Conservation (phyloP, 2,113 vertebrate species). For the Platichthys flesus region DNA sequence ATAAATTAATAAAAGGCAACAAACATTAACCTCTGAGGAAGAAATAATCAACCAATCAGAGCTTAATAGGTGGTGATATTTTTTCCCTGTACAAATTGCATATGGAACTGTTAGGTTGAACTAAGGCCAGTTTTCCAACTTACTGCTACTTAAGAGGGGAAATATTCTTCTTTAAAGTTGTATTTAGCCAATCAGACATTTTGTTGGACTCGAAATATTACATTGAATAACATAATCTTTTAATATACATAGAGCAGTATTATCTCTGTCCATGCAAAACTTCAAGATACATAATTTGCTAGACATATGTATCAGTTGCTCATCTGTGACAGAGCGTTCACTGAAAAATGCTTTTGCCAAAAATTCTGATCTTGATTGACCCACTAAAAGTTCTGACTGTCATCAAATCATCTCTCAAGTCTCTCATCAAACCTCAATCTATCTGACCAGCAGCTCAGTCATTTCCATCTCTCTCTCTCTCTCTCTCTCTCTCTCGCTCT, state of each 20-base stretch:
- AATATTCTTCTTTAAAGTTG: not conserved
- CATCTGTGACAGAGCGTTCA: not conserved
- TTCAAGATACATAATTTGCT: not conserved
- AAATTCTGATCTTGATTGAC: not conserved
- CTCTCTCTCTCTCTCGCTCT: not conserved
- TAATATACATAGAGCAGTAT: not conserved
- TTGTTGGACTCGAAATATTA: not conserved
- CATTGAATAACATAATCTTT: not conserved
- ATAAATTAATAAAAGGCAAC: not conserved
- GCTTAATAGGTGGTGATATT: too few relatives aligned
- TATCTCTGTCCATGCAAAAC: conserved; percentile 6
- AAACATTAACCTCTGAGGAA: not conserved
- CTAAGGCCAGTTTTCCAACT: too few relatives aligned
- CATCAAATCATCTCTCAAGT: conserved; percentile 48
- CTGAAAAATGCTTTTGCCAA: too few relatives aligned
- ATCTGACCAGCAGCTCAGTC: conserved; percentile 26
- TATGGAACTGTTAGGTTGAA: too few relatives aligned
- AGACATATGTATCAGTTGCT: not conserved
- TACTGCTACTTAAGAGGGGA: not conserved
- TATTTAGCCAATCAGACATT: too few relatives aligned
- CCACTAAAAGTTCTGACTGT: conserved; percentile 39
- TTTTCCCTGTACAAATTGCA: too few relatives aligned
- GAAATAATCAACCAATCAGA: too few relatives aligned
- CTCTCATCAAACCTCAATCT: conserved; percentile 48
- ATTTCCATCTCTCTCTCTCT: conserved; percentile 21